Conservation (phyloP, 2,888 invertebrate genomes). For the Ophonus ardosiacus region DNA sequence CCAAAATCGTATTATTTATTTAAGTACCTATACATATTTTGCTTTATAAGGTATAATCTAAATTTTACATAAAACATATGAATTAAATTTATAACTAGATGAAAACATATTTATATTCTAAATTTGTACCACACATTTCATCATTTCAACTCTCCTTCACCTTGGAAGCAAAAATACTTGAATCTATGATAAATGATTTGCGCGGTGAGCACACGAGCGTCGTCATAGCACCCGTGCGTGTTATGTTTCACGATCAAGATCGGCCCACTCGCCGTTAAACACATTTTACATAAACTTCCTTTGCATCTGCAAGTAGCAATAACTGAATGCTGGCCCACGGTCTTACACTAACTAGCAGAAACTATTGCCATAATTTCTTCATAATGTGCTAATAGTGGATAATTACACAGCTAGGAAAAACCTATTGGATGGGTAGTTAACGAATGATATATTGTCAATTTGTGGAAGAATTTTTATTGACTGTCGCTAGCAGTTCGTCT, state of each 20-base stretch:
- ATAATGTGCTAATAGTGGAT: slow-evolving; percentile 35
- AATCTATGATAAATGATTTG: slow-evolving; percentile 7
- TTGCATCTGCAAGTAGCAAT: slow-evolving; percentile 36
- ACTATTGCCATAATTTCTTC: slow-evolving; percentile 19
- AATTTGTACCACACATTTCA: neutral
- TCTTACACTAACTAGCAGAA: neutral
- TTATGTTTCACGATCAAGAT: slow-evolving; percentile 34
- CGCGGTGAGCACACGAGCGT: neutral
- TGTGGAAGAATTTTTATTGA: neutral
- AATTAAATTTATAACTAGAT: neutral
- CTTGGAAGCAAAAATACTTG: slow-evolving; percentile 9
- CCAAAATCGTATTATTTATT: too few relatives aligned
- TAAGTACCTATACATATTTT: too few relatives aligned
- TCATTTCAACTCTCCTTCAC: slow-evolving; percentile 18
- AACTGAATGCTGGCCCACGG: neutral
- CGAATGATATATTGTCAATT: neutral
- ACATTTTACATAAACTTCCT: slow-evolving; percentile 48
- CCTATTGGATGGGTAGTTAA: slow-evolving; percentile 15
- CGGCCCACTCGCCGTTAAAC: slow-evolving; percentile 22
- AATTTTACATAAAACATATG: neutral
- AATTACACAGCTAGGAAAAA: slow-evolving; percentile 17
- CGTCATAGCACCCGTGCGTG: slow-evolving; percentile 26
- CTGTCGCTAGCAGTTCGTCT: neutral
- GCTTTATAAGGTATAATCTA: neutral
- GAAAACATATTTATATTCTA: neutral